Conservation (phyloP, 2,113 vertebrate genomes). For the Uria aalge region DNA sequence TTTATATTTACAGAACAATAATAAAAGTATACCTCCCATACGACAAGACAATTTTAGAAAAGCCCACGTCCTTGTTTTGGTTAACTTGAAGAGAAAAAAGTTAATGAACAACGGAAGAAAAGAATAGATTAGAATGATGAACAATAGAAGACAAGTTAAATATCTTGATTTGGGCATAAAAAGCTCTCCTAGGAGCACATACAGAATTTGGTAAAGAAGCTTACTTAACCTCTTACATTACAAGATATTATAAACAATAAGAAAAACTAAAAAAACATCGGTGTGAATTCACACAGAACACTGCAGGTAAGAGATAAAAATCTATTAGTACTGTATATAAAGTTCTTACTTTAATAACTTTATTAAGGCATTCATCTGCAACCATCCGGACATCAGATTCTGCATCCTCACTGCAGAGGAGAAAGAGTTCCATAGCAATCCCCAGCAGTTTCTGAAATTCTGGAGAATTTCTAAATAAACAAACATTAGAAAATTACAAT, state of each 20-base stretch:
- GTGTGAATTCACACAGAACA: not conserved
- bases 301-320: not conserved
- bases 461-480: conserved; percentile 87
- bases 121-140: not conserved
- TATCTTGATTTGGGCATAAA: not conserved
- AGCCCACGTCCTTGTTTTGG: not conserved
- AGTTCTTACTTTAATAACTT: conserved; percentile 93
- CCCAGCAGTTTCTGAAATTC: conserved; percentile 97
- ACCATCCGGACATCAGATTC: conserved; percentile 99
- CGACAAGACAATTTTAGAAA: not conserved
- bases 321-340: not conserved
- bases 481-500: not conserved
- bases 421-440: conserved; percentile 97
- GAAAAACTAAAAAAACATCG: not conserved
- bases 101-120: not conserved
- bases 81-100: not conserved
- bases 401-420: conserved; percentile 93
- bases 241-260: not conserved
- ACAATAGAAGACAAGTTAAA: not conserved
- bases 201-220: not conserved
- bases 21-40: not conserved
- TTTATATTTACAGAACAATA: not conserved
- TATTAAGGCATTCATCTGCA: conserved; percentile 98
- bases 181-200: not conserved
- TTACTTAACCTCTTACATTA: not conserved